These are phyloP conservation scores for Meriones psammophilus DNA, from an alignment of 2,797 vertebrate genomes.

Conservation along the genomic window DNA sequence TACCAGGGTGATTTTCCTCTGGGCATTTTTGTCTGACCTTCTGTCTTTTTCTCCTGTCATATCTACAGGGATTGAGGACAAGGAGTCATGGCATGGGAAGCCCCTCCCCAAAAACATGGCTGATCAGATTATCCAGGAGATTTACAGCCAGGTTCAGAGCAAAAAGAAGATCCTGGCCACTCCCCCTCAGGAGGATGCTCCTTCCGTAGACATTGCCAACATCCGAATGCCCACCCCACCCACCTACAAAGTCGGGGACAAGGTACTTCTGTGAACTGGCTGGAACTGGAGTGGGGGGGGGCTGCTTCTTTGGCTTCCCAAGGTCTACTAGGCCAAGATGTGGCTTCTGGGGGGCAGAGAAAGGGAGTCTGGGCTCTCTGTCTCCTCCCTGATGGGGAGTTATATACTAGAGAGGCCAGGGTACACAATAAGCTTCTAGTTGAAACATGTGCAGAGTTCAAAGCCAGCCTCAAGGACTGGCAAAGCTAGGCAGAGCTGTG, in stretches of 20 bases:
- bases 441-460: background rate
- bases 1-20: no score
- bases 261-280: slow-evolving; percentile 88
- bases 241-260: slow-evolving; percentile 95
- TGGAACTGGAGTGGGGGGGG: no score
- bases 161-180: slow-evolving; percentile 95
- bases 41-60: slow-evolving; percentile 1
- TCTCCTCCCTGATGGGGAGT: background rate
- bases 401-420: background rate
- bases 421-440: background rate
- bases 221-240: slow-evolving; percentile 95
- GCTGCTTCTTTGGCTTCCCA: accelerated
- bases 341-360: background rate
- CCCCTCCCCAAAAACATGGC: slow-evolving; percentile 96
- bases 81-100: slow-evolving; percentile 97
- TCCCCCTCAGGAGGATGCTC: slow-evolving; percentile 93
- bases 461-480: background rate
- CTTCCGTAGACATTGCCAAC: slow-evolving; percentile 93
- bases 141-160: slow-evolving; percentile 93
- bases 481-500: background rate
- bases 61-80: slow-evolving; percentile 94
- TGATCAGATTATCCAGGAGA: slow-evolving; percentile 94
- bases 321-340: background rate
- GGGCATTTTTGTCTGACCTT: background rate
- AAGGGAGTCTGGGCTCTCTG: background rate